These are phyloP conservation scores for Agonum fuliginosum DNA, from an alignment of 2,888 invertebrate genomes.

Conservation along the genomic window DNA sequence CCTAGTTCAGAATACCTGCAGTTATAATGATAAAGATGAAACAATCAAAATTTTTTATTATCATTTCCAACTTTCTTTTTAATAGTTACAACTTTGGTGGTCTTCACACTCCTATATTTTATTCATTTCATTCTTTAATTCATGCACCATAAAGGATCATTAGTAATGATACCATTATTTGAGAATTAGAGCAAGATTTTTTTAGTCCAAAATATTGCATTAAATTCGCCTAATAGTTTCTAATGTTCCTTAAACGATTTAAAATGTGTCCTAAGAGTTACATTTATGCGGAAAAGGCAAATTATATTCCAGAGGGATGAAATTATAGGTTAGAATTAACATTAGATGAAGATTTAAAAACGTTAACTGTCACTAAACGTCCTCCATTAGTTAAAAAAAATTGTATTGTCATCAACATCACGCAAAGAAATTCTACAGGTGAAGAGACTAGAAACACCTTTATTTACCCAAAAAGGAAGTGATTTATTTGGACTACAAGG, in stretches of 20 bases:
- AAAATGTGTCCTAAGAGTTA: slow-evolving; percentile 21
- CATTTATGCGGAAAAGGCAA: slow-evolving; percentile 7
- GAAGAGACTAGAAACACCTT: slow-evolving; percentile 3
- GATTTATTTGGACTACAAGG: slow-evolving; percentile 34
- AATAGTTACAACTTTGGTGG: slow-evolving; percentile 22
- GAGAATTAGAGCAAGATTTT: not conserved
- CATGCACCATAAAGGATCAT: slow-evolving; percentile 26
- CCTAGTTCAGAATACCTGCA: slow-evolving; percentile 21
- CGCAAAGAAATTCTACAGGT: not conserved
- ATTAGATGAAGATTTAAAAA: slow-evolving; percentile 29
- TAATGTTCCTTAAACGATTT: slow-evolving; percentile 39
- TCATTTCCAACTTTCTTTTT: slow-evolving; percentile 32
- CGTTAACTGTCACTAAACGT: slow-evolving; percentile 34
- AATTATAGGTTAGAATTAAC: slow-evolving; percentile 15
- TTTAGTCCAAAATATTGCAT: slow-evolving; percentile 10
- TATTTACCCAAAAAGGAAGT: slow-evolving; percentile 17
- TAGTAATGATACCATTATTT: slow-evolving; percentile 9
- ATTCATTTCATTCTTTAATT: slow-evolving; percentile 24
- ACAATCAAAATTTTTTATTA: slow-evolving; percentile 35
- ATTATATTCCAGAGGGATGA: slow-evolving; percentile 30
- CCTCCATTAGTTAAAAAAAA: slow-evolving; percentile 26
- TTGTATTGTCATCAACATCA: slow-evolving; percentile 22
- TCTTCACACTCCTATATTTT: slow-evolving; percentile 25
- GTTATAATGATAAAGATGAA: slow-evolving; percentile 32
- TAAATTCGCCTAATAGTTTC: slow-evolving; percentile 30